Evolutionary conservation across 2,797 vertebrate species (phyloP), one percentile per base, ranked within the genome.

Genomic region (Sciaenops ocellatus): DNA sequence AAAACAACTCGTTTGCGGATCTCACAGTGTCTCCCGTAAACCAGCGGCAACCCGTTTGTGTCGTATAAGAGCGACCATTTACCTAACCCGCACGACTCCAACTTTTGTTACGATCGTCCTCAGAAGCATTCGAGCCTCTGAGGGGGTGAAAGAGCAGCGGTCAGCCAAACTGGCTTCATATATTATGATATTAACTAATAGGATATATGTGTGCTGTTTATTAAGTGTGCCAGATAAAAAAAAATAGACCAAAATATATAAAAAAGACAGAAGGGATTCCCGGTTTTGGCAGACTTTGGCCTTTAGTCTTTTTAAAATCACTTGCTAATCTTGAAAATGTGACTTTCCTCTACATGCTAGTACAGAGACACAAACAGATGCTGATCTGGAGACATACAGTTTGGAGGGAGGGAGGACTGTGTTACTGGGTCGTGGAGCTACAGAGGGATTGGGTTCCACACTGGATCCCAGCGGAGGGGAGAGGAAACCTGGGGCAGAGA

Each of bases 361-460:
- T 3, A n/a, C n/a, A 38, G 55, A 71, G 15, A 30, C 15, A 11
- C 1, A 67, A 64, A 78, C 15, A 38, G 18, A 4, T 0, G 51
- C 46, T 42, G 51, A 4, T 51, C 5, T 60, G 46, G 42, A 79
- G 44, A 78, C 44, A 44, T 3, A 67, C 34, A 38, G 34, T 38
- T 38, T 0, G 41, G 64, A 50, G 44, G n/a, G 62, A 62, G 69
- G 51, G 34, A 69, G 67, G 80, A 74, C 66, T 44, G 78, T 52
- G 71, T 82, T 85, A 76, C 65, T 70, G 65, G 69, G 73, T 86
- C 69, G 84, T 3, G 1, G 51, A 48, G 63, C 60, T 69, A 60
- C 38, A 63, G 44, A 44, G 59, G 70, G 84, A 87, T 91, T 78
- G 78, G 11, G 73, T 89, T 91, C 64, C 83, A 83, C 66, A 20